Conservation (phyloP, 2,888 invertebrate genomes). For the Cheilosia vulpina region DNA sequence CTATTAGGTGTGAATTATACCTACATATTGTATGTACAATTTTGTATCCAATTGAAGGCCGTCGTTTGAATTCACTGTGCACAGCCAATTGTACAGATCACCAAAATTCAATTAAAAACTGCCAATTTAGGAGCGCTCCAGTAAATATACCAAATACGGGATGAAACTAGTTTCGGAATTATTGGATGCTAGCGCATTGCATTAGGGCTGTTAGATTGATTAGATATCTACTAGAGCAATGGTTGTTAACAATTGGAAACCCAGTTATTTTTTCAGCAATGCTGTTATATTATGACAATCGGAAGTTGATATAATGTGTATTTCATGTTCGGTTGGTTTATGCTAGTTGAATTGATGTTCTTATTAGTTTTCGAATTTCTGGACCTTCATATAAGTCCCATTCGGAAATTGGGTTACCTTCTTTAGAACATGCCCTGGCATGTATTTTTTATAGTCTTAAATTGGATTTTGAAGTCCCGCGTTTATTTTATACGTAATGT, state of each 20-base stretch:
- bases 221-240: not conserved
- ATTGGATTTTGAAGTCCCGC: no score
- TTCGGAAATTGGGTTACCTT: no score
- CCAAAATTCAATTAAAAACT: constrained; percentile 7
- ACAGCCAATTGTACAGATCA: not conserved
- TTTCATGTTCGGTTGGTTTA: no score
- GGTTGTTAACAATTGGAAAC: not conserved
- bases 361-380: no score
- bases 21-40: not conserved
- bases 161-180: constrained; percentile 7
- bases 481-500: no score
- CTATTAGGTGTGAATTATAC: constrained; percentile 1
- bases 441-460: no score
- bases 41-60: constrained; percentile 25
- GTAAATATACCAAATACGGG: constrained; percentile 4
- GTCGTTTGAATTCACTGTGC: not conserved
- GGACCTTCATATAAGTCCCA: no score
- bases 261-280: no score
- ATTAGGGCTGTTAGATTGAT: not conserved
- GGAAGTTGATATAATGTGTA: no score
- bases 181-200: not conserved
- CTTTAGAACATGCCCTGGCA: no score
- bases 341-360: no score
- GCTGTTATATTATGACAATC: no score
- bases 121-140: not conserved